Base-by-base conservation (phyloP, 2,797 vertebrate species). In the Pipistrellus pipistrellus region DNA sequence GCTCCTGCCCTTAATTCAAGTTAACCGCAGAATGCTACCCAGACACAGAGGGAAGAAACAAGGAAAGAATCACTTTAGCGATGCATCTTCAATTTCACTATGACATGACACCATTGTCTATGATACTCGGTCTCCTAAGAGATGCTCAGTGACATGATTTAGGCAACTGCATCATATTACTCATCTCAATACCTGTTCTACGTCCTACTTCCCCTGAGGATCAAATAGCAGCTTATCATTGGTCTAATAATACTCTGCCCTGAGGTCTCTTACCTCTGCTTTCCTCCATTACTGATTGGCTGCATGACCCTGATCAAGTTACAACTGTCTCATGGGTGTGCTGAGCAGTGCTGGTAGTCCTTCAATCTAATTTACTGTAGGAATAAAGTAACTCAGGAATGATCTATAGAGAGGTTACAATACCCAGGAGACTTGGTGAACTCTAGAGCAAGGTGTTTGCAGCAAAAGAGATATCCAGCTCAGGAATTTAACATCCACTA, bases 291-390 rank as follows among this genome's bases (percentile, higher is more conserved):
- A 92, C 75, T 93, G 66, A 84, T 86, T 88, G 89, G 80, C 35
- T 95, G 41, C 59, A 83, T 71, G 89, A 86, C 80, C 75, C 55
- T 80, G 78, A 91, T 94, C 86, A 69, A 90, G 84, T 95, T 93
- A 84, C 80, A 75, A 23, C 55, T 78, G 84, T 87, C 94, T 94
- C 89, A 27, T 81, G 93, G 69, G 92, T 75, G 27, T 72, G 7
- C 53, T 93, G 83, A 90, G 48, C 62, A 76, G 48, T 12, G 46
- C 44, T 93, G 44, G 71, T 68, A 92, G 80, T 94, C 95, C 91
- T 95, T 95, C 94, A 86, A 73, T 89, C 48, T 95, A 96, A 93
- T 96, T 95, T 95, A 89, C 93, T 77, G 27, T 15, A 84, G 68
- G 86, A 87, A 86, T 90, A 59, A 91, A 92, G 75, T 92, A 85